Evolutionary conservation across 2,113 vertebrate species (phyloP).

Genomic region (Myotis lucifugus): DNA sequence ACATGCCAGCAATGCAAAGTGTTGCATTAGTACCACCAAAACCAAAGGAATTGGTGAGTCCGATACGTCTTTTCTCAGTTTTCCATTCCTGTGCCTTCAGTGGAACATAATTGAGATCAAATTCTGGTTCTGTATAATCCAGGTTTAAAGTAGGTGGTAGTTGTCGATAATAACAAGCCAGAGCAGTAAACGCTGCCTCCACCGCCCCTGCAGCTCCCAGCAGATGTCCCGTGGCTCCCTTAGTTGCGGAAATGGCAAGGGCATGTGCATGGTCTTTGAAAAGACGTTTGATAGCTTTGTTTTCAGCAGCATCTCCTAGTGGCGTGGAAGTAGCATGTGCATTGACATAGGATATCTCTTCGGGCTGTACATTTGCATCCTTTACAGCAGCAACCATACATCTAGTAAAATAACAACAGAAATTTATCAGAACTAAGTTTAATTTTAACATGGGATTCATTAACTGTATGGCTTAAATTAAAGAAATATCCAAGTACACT

Average conservation of each 20-base stretch:
- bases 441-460: neutral
- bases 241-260: slow-evolving; percentile 95
- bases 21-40: slow-evolving; percentile 98
- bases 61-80: slow-evolving; percentile 85
- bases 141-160: slow-evolving; percentile 96
- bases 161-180: slow-evolving; percentile 92
- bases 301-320: slow-evolving; percentile 96
- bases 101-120: slow-evolving; percentile 95
- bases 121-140: slow-evolving; percentile 91
- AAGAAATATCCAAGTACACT: neutral
- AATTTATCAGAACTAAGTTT: slow-evolving; percentile 1
- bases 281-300: slow-evolving; percentile 93
- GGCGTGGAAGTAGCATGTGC: slow-evolving; percentile 97
- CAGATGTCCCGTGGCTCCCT: slow-evolving; percentile 96
- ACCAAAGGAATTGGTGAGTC: slow-evolving; percentile 96
- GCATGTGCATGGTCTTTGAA: slow-evolving; percentile 85
- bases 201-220: slow-evolving; percentile 95
- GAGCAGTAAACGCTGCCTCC: slow-evolving; percentile 93
- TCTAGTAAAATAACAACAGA: slow-evolving; percentile 80
- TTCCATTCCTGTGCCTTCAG: slow-evolving; percentile 91
- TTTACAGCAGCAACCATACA: slow-evolving; percentile 96
- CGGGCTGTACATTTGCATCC: slow-evolving; percentile 86
- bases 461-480: neutral
- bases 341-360: slow-evolving; percentile 93
- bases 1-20: slow-evolving; percentile 91